Evolutionary conservation across 1,140 invertebrate species (phyloP), one percentile per base, ranked within the genome.

Genomic region (Platyura marginata): DNA sequence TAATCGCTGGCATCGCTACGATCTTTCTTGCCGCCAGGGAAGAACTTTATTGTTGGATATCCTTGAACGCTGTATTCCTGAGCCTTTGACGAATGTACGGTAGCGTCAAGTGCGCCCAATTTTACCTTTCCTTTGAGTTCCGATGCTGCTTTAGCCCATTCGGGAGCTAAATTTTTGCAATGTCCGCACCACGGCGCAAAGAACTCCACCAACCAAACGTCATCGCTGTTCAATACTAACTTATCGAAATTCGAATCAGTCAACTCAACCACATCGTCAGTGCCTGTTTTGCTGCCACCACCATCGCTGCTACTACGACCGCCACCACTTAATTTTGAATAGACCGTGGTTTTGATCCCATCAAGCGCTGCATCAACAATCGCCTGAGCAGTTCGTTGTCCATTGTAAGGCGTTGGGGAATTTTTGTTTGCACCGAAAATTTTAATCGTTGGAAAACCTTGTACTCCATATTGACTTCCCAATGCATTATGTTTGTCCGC

Each of bases 41-140:
- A 98, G 58, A 81, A 79, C 65, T 98, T 98, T 46, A 99, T 98
- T 8, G 94, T 97, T 9, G 95, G 95, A 66, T 93, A 98, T 0
- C 95, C 94, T 51, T 81, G 74, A 25, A 98, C 77, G 47, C 74
- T 72, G 57, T 82, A 90, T 49, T 80, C 65, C 43, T 68, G 65
- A 1, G 83, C 86, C 65, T 87, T 90, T 3, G 67, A 55, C 46
- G 75, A 75, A 62, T 98, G 75, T 0, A 87, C 86, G 10, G 95
- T 98, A 1, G 95, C 94, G 71, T 99, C 96, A 0, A 98, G 53
- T 32, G 93, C 91, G 45, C 93, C 95, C 15, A 99, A 58, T 70
- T 96, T 96, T 3, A 95, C 81, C 65, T 88, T 83, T 67, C 93
- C 94, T 65, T 95, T 95, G 2, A 98, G 69, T 59, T 94, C 79